Conservation (phyloP, 2,888 invertebrate genomes). For the Salticus scenicus region DNA sequence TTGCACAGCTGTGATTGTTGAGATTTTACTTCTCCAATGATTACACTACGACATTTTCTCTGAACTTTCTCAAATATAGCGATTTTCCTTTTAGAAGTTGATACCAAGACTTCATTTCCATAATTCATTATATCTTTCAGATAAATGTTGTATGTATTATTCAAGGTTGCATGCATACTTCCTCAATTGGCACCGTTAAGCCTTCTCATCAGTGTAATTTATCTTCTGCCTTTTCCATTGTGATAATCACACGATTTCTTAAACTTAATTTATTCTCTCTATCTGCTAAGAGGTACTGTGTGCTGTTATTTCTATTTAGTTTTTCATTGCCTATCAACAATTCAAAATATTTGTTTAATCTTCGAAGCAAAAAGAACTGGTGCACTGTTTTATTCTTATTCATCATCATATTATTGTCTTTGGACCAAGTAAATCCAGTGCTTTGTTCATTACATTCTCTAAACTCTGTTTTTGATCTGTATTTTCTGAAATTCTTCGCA, state of each 20-base stretch:
- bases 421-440: background rate
- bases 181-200: constrained; percentile 19
- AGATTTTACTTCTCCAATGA: background rate
- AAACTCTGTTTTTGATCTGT: background rate
- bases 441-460: background rate
- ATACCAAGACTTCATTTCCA: constrained; percentile 7
- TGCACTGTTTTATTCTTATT: constrained; percentile 18
- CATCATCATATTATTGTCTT: background rate
- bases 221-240: background rate
- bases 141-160: constrained; percentile 11
- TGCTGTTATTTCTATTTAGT: constrained; percentile 1
- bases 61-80: background rate
- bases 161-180: background rate
- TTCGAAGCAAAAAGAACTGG: background rate
- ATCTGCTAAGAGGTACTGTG: background rate
- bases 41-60: constrained; percentile 13
- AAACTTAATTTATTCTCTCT: background rate
- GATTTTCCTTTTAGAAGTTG: background rate
- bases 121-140: constrained; percentile 14
- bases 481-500: background rate
- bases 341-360: background rate
- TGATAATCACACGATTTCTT: background rate
- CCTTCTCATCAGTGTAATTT: background rate
- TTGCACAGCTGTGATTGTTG: constrained; percentile 2
- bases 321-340: background rate